Percentiles rank a stretch among this genome's conserved stretches.
phyloP scores from a whole-genome alignment of 1,140 invertebrate species.

The Papilio polyxenes region DNA sequence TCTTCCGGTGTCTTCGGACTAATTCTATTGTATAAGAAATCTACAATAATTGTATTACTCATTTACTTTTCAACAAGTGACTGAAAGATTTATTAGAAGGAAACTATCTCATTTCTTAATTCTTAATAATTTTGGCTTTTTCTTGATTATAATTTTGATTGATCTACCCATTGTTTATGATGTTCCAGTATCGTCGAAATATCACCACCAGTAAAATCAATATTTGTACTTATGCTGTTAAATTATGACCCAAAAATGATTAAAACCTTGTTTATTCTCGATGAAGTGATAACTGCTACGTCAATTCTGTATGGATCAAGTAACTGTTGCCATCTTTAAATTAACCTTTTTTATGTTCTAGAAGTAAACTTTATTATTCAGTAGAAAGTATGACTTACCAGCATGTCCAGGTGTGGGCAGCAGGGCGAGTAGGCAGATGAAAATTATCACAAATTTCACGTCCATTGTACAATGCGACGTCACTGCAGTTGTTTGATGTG shows the following conservation, averaged over 20 bases:
- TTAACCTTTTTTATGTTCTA: not conserved
- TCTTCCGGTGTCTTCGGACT: constrained; percentile 48
- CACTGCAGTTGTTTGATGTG: constrained; percentile 8
- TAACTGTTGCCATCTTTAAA: not conserved
- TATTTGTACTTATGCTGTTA: too few relatives aligned
- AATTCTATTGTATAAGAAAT: constrained; percentile 52
- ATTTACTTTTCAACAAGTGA: constrained; percentile 1
- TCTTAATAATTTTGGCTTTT: too few relatives aligned
- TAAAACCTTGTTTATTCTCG: too few relatives aligned
- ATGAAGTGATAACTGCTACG: not conserved
- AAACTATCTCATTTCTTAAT: not conserved
- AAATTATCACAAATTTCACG: constrained; percentile 45
- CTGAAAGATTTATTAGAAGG: not conserved
- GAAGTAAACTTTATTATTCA: not conserved
- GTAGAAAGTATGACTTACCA: constrained; percentile 46
- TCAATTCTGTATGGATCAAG: not conserved
- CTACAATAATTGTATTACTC: constrained; percentile 50
- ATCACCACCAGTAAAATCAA: too few relatives aligned
- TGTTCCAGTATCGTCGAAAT: not conserved
- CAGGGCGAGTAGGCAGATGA: constrained; percentile 43
- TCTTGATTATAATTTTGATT: not conserved
- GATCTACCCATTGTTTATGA: not conserved
- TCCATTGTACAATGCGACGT: constrained; percentile 49
- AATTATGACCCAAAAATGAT: too few relatives aligned
- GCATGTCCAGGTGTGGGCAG: constrained; percentile 44